Conservation (phyloP, 2,797 vertebrate species). For the Rhinatrema bivittatum region DNA sequence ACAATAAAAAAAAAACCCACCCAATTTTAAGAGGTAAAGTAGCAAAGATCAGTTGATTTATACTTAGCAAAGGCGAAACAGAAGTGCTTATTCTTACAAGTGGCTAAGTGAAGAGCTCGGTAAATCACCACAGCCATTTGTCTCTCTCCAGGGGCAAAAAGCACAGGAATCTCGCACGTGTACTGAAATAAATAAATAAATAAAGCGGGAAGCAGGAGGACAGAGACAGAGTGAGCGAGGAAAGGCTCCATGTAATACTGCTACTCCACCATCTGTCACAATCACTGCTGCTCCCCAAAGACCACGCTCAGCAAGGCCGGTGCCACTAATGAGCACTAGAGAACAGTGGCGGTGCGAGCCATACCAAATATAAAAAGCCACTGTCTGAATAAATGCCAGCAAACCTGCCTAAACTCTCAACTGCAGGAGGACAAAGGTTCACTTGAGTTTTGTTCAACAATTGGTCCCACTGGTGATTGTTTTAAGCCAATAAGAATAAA, state of each 20-base stretch:
- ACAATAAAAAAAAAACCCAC: conserved; percentile 14
- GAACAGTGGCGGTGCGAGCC: conserved; percentile 41
- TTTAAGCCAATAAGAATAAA: conserved; percentile 7
- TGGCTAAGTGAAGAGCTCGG: conserved; percentile 35
- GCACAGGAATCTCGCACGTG: conserved; percentile 51
- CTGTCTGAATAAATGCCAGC: conserved; percentile 28
- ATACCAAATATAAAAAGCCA: conserved; percentile 45
- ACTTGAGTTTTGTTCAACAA: conserved; percentile 7
- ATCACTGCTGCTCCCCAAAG: conserved; percentile 43
- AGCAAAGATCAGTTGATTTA: conserved; percentile 19
- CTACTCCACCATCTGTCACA: conserved; percentile 58
- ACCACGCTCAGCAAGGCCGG: conserved; percentile 46
- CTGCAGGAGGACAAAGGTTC: conserved; percentile 31
- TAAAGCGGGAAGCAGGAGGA: conserved; percentile 27
- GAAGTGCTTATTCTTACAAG: conserved; percentile 22
- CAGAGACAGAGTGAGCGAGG: conserved; percentile 28
- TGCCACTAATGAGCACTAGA: conserved; percentile 44
- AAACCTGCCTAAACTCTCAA: conserved; percentile 36
- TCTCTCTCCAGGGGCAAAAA: conserved; percentile 44
- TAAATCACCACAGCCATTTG: conserved; percentile 47
- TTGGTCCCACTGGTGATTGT: conserved; percentile 26
- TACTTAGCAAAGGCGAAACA: conserved; percentile 21
- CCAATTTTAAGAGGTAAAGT: conserved; percentile 9
- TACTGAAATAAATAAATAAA: conserved; percentile 26
- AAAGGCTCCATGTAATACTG: conserved; percentile 35